Evolutionary conservation across 2,888 invertebrate genomes (phyloP).

Genomic region (Polylopha cassiicola): DNA sequence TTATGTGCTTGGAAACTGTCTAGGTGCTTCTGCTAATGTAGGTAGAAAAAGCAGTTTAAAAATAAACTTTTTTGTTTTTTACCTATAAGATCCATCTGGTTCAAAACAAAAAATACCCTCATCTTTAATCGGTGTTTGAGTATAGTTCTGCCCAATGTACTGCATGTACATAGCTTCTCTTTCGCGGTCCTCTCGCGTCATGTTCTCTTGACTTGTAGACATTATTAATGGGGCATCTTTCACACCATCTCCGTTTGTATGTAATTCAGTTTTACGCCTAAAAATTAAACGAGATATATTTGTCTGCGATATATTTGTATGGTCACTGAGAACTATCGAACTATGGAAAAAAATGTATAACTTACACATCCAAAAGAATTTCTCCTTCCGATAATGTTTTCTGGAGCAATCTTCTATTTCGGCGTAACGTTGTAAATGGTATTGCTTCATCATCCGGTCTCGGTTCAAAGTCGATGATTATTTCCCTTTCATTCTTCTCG

Average conservation of each 20-base stretch:
- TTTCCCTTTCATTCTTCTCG: conserved; percentile 84
- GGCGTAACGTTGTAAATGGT: conserved; percentile 74
- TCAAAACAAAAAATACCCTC: conserved; percentile 77
- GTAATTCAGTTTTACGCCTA: conserved; percentile 69
- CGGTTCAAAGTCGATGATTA: conserved; percentile 92
- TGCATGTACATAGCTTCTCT: conserved; percentile 64
- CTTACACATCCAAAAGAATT: conserved; percentile 80
- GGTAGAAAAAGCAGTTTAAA: conserved; percentile 20
- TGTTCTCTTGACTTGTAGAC: conserved; percentile 81
- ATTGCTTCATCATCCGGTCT: conserved; percentile 81
- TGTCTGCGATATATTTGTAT: too few species aligned
- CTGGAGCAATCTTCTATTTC: conserved; percentile 76
- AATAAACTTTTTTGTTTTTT: conserved; percentile 23
- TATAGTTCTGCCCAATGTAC: conserved; percentile 69
- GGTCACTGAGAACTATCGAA: too few species aligned
- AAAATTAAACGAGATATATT: conserved; percentile 24
- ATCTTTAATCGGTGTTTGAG: conserved; percentile 77
- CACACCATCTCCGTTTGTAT: conserved; percentile 63
- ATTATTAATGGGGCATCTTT: conserved; percentile 71
- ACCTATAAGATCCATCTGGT: conserved; percentile 73
- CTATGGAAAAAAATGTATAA: conserved; percentile 1
- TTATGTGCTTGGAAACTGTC: conserved; percentile 25
- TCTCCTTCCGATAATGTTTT: conserved; percentile 90
- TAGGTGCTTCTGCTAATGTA: conserved; percentile 24
- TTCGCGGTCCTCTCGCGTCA: conserved; percentile 70